phyloP scores from a whole-genome alignment of 1,140 invertebrate species.

The Drosophila ironensis region DNA sequence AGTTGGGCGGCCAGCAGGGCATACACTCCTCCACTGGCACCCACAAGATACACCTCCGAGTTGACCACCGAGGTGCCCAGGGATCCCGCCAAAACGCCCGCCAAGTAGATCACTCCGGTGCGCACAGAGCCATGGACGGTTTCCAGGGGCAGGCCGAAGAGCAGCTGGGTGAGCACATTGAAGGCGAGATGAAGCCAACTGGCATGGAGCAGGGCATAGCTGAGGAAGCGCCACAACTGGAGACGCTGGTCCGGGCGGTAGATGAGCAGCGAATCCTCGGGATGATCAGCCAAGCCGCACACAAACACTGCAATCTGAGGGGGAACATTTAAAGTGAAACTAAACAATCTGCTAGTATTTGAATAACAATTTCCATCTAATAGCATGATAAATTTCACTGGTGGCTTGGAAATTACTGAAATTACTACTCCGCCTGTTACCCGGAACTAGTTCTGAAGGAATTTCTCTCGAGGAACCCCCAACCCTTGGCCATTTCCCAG shows the following conservation, averaged over 20 bases:
- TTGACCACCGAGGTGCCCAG: constrained; percentile 96
- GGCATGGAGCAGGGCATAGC: constrained; percentile 97
- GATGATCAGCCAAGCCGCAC: constrained; percentile 90
- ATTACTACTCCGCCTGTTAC: not conserved
- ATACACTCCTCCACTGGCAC: constrained; percentile 96
- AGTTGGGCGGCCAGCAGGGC: constrained; percentile 96
- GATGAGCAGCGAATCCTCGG: constrained; percentile 95
- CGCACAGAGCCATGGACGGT: constrained; percentile 96
- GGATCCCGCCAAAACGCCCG: constrained; percentile 95
- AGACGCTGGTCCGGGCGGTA: constrained; percentile 95
- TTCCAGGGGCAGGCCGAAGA: constrained; percentile 95
- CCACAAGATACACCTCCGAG: constrained; percentile 95
- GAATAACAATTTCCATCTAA: no score
- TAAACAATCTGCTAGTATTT: not conserved
- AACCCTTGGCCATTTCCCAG: not conserved
- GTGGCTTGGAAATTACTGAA: no score
- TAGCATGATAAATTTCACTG: no score
- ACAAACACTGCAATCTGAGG: constrained; percentile 94
- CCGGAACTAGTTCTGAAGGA: constrained; percentile 1
- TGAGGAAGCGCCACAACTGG: constrained; percentile 96
- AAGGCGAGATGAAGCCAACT: constrained; percentile 98
- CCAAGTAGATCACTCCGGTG: constrained; percentile 94
- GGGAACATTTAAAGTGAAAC: not conserved
- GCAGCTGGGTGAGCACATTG: constrained; percentile 95
- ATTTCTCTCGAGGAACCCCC: not conserved